Percentiles rank a stretch among this genome's conserved stretches.
Conservation (phyloP, 2,888 invertebrate species). For the Cantharis nigra region DNA sequence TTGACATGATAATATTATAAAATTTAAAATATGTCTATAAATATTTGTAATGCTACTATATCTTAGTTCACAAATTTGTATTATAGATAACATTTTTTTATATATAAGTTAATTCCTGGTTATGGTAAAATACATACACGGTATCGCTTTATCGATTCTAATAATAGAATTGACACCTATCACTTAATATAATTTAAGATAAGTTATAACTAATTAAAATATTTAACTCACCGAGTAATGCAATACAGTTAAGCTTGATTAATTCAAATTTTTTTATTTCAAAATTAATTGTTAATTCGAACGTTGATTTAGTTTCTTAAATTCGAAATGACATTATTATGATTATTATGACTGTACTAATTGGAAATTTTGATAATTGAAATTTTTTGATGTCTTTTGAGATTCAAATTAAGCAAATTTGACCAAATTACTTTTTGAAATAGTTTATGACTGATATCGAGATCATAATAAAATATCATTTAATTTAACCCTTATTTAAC, state of each 20-base stretch:
- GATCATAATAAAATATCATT: no score
- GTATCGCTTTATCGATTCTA: conserved; percentile 32
- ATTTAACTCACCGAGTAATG: not conserved
- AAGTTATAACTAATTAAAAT: conserved; percentile 13
- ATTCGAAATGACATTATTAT: no score
- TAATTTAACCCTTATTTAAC: no score
- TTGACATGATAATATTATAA: not conserved
- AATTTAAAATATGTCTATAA: not conserved
- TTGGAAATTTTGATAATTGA: no score
- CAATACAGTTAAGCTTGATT: not conserved
- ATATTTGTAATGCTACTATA: not conserved
- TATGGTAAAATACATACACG: conserved; percentile 5
- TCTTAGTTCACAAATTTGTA: not conserved
- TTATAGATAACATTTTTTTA: not conserved
- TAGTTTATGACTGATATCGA: no score
- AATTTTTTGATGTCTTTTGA: no score
- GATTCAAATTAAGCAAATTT: no score
- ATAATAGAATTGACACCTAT: conserved; percentile 31
- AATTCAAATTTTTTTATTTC: no score
- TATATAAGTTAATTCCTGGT: conserved; percentile 1
- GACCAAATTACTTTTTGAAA: no score
- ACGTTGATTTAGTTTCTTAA: no score
- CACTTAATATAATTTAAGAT: conserved; percentile 26
- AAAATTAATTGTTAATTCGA: no score
- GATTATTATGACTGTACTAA: no score